A percentile compares a stretch with the other conserved stretches of the same genome.
phyloP scores from a whole-genome alignment of 2,797 vertebrate species.

The Passerculus sandwichensis region DNA sequence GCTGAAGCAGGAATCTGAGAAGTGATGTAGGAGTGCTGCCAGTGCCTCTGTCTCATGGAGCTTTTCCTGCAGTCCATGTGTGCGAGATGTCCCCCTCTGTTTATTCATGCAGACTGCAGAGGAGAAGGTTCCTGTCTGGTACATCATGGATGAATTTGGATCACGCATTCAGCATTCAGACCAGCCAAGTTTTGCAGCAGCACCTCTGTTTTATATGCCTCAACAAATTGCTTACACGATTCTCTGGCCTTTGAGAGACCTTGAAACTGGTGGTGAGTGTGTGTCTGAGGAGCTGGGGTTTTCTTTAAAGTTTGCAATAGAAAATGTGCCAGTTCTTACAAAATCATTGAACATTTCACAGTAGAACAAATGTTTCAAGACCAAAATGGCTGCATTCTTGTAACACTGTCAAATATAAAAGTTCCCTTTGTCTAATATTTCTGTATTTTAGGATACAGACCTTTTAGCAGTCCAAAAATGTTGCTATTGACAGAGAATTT shows the following conservation, averaged over 20 bases:
- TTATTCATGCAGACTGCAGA: conserved; percentile 84
- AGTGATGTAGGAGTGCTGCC: not conserved
- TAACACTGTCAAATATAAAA: not conserved
- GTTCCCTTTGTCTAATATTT: not conserved
- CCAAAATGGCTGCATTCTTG: not conserved
- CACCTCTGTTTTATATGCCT: conserved; percentile 86
- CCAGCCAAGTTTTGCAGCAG: conserved; percentile 84
- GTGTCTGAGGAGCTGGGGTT: not conserved
- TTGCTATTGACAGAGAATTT: not conserved
- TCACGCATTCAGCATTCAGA: conserved; percentile 90
- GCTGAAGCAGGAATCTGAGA: not conserved
- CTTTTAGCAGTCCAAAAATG: not conserved
- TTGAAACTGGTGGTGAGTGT: conserved; percentile 86
- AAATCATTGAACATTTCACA: not conserved
- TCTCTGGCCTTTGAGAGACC: conserved; percentile 90
- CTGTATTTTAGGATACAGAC: not conserved
- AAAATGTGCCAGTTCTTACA: not conserved
- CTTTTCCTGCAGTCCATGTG: not conserved
- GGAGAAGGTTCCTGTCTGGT: conserved; percentile 94
- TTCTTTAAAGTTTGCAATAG: not conserved
- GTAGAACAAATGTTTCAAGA: not conserved
- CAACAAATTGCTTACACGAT: conserved; percentile 87
- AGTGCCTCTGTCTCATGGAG: not conserved
- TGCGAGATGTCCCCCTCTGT: not conserved
- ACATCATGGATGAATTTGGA: conserved; percentile 97